phyloP scores from a whole-genome alignment of 2,888 invertebrate genomes.

The Unio pictorum region DNA sequence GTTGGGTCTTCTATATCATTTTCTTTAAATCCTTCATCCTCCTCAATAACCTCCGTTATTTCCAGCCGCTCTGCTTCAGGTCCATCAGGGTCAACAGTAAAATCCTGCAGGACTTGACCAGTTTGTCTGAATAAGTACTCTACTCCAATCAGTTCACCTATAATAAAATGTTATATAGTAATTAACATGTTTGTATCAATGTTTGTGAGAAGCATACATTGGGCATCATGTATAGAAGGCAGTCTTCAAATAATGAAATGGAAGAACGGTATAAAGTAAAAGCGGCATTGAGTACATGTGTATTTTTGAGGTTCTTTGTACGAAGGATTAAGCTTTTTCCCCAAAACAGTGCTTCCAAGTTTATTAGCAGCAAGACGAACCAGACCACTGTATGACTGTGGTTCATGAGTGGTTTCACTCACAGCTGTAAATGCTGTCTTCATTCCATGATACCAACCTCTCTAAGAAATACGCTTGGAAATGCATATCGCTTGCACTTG shows the following conservation, averaged over 20 bases:
- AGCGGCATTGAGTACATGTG: conserved; percentile 11
- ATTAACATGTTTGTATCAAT: not conserved
- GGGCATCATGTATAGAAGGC: not conserved
- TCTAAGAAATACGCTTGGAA: conserved; percentile 25
- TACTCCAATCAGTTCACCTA: conserved; percentile 35
- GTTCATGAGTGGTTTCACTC: conserved; percentile 1
- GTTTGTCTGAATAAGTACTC: conserved; percentile 35
- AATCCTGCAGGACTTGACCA: conserved; percentile 7
- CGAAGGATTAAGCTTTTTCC: conserved; percentile 8
- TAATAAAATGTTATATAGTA: not conserved
- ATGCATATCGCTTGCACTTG: conserved; percentile 3
- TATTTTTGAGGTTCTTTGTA: conserved; percentile 19
- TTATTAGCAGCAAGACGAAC: conserved; percentile 14
- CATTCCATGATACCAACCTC: conserved; percentile 27
- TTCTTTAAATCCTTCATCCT: conserved; percentile 30
- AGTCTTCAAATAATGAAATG: not conserved
- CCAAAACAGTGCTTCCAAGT: conserved; percentile 10
- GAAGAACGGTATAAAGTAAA: not conserved
- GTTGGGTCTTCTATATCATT: conserved; percentile 1
- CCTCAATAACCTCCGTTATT: conserved; percentile 3
- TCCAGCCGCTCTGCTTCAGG: conserved; percentile 5
- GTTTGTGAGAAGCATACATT: not conserved
- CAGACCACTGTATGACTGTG: conserved; percentile 13
- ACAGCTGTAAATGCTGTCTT: conserved; percentile 15
- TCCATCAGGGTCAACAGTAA: conserved; percentile 1